These are phyloP conservation scores for Gryllus longicercus DNA, from an alignment of 2,888 invertebrate species.

Conservation along the genomic window DNA sequence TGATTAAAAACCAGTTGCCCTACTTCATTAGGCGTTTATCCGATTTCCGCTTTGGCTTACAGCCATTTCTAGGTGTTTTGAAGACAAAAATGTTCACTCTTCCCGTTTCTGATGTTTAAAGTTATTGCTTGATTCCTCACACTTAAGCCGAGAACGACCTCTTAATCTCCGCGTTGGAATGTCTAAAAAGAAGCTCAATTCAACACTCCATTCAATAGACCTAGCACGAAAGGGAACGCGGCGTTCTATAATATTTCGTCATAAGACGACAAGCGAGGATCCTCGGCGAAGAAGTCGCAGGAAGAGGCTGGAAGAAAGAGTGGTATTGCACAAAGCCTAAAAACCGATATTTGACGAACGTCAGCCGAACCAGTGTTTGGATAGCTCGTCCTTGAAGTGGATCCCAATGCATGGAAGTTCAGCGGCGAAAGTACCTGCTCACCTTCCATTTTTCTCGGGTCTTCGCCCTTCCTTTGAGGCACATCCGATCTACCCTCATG, in stretches of 20 bases:
- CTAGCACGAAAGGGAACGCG: neutral
- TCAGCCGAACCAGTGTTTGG: neutral
- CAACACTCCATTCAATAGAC: too few species aligned
- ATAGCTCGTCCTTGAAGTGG: neutral
- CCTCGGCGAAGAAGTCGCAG: neutral
- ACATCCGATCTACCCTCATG: neutral
- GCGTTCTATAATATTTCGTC: neutral
- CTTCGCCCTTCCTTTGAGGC: neutral
- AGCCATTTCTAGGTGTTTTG: neutral
- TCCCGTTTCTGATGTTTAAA: neutral
- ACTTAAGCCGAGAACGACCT: neutral
- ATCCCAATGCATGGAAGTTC: neutral
- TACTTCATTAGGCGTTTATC: neutral
- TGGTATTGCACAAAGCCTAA: neutral
- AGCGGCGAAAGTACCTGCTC: constrained; percentile 17
- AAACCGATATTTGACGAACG: neutral
- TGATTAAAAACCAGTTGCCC: constrained; percentile 4
- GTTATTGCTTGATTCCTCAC: neutral
- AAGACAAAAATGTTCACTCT: neutral
- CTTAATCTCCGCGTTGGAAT: neutral
- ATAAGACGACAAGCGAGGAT: neutral
- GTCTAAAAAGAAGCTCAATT: too few species aligned
- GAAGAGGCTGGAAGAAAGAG: neutral
- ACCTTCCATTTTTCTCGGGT: neutral
- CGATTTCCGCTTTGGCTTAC: neutral